Percentiles rank a stretch among this genome's conserved stretches.
phyloP scores from a whole-genome alignment of 2,797 vertebrate species.

The Agapornis canus region DNA sequence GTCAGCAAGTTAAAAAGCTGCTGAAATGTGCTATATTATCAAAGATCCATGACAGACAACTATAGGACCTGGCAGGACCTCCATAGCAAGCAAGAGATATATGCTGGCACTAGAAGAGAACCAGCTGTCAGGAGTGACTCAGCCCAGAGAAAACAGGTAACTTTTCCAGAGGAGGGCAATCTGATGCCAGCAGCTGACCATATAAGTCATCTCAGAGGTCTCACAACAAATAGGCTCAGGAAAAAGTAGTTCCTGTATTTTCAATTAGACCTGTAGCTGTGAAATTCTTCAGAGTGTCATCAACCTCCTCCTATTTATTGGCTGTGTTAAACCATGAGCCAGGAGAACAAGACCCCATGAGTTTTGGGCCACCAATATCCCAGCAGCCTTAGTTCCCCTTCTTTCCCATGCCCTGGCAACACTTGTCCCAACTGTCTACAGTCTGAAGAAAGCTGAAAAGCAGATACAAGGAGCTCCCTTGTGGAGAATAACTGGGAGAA shows the following conservation, averaged over 20 bases:
- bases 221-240: neutral
- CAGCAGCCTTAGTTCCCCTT: neutral
- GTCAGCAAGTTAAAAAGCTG: neutral
- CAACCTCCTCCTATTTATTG: neutral
- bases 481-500: neutral
- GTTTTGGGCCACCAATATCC: neutral
- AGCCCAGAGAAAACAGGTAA: neutral
- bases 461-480: neutral
- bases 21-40: neutral
- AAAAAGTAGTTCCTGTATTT: neutral
- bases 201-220: neutral
- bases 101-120: neutral
- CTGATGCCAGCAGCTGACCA: neutral
- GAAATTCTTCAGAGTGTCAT: neutral
- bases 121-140: neutral
- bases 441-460: neutral
- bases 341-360: neutral
- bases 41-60: neutral
- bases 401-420: neutral
- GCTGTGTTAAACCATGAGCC: neutral
- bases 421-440: neutral
- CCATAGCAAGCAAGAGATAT: neutral
- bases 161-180: neutral
- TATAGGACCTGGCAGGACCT: neutral
- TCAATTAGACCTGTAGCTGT: neutral